Percentiles rank a stretch among this genome's conserved stretches.
Evolutionary conservation across 2,113 vertebrate genomes (phyloP).

Genomic region (Monopterus albus): DNA sequence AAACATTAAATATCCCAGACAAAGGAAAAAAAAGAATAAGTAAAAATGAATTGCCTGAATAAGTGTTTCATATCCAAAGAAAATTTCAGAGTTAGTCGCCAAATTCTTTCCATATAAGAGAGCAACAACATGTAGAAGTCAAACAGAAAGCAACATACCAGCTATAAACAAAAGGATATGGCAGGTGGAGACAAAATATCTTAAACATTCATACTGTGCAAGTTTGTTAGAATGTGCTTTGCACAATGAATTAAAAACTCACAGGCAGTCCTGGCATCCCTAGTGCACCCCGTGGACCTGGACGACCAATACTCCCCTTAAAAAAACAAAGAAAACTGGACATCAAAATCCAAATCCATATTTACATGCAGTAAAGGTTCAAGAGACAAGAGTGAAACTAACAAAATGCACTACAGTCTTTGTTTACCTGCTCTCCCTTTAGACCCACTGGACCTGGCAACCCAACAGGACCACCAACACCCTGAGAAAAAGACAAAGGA

Average conservation of each 20-base stretch:
- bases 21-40: neutral
- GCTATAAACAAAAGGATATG: neutral
- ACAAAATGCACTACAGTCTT: neutral
- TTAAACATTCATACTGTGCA: neutral
- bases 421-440: slow-evolving; percentile 86
- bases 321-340: neutral
- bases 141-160: neutral
- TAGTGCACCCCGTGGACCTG: slow-evolving; percentile 74
- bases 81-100: neutral
- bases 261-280: slow-evolving; percentile 85
- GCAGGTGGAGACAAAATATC: neutral
- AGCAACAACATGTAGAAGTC: neutral
- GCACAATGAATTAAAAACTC: slow-evolving; percentile 47
- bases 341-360: neutral
- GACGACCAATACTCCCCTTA: slow-evolving; percentile 83
- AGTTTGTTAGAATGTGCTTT: neutral
- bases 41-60: neutral
- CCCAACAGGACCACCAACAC: slow-evolving; percentile 80
- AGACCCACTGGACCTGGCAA: slow-evolving; percentile 74
- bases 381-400: neutral
- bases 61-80: neutral
- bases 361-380: neutral
- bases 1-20: neutral
- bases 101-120: neutral
- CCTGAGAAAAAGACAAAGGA: slow-evolving; percentile 71